Percentiles rank a stretch among this genome's conserved stretches.
These are phyloP conservation scores for Endotricha flammealis DNA, from an alignment of 2,888 invertebrate species.

Conservation along the genomic window DNA sequence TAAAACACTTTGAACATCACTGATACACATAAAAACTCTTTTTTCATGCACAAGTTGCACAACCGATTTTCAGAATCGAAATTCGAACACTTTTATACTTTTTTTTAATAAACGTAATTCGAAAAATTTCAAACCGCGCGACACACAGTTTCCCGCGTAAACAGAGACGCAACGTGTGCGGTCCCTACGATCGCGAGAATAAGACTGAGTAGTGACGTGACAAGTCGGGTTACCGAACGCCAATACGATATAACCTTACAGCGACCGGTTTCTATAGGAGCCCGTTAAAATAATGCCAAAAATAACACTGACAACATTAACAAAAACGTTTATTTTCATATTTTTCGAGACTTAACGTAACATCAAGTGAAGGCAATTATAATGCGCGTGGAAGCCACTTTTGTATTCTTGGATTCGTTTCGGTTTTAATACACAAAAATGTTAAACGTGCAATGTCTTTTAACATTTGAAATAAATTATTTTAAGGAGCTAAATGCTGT, in stretches of 20 bases:
- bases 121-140: conserved; percentile 14
- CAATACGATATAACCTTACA: conserved; percentile 40
- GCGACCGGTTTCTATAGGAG: conserved; percentile 42
- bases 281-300: conserved; percentile 42
- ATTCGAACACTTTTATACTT: conserved; percentile 5
- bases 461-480: no score
- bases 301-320: conserved; percentile 32
- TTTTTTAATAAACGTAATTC: conserved; percentile 7
- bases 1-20: conserved; percentile 19
- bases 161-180: conserved; percentile 36
- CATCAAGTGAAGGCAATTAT: no score
- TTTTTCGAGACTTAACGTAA: conserved; percentile 13
- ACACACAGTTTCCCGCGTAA: conserved; percentile 51
- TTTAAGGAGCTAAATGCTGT: no score
- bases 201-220: conserved; percentile 38
- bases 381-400: no score
- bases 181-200: conserved; percentile 28
- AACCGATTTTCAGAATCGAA: conserved; percentile 4
- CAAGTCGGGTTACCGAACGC: conserved; percentile 19
- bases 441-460: no score
- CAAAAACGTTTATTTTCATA: conserved; percentile 19
- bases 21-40: conserved; percentile 14
- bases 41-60: no score
- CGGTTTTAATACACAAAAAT: no score
- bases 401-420: background rate